Evolutionary conservation across 2,797 vertebrate species (phyloP).

Genomic region (Phaenicophaeus curvirostris): DNA sequence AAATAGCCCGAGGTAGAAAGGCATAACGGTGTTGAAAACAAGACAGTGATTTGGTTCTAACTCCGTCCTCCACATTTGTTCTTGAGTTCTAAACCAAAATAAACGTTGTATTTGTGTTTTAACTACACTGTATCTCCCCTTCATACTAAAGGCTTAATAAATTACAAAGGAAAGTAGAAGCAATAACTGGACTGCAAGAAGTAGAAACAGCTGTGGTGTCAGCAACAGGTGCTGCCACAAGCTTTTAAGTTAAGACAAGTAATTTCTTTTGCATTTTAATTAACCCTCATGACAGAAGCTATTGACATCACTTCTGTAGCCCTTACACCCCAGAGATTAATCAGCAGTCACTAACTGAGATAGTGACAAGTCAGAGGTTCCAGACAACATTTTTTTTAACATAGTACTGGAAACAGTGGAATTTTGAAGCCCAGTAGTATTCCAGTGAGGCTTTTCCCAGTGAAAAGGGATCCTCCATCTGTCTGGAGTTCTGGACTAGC

Average conservation of each 20-base stretch:
- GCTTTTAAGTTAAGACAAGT: neutral
- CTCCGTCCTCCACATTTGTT: neutral
- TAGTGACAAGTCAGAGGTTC: neutral
- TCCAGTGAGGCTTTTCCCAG: neutral
- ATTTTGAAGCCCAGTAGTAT: neutral
- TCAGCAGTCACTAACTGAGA: neutral
- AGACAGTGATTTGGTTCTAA: neutral
- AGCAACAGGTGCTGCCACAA: neutral
- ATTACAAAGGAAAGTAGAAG: neutral
- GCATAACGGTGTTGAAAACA: neutral
- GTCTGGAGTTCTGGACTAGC: neutral
- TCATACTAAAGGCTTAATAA: neutral
- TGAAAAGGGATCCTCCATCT: neutral
- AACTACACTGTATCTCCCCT: neutral
- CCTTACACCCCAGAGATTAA: neutral
- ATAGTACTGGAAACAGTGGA: too few relatives aligned
- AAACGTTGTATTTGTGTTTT: neutral
- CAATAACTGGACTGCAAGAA: neutral
- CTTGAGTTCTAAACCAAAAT: neutral
- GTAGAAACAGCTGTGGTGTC: neutral
- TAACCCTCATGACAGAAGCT: neutral
- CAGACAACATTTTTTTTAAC: neutral
- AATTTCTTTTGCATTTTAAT: neutral
- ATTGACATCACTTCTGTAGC: neutral
- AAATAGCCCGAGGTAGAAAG: neutral